Conservation (phyloP, 1,140 invertebrate species). For the Dinoponera quadriceps region DNA sequence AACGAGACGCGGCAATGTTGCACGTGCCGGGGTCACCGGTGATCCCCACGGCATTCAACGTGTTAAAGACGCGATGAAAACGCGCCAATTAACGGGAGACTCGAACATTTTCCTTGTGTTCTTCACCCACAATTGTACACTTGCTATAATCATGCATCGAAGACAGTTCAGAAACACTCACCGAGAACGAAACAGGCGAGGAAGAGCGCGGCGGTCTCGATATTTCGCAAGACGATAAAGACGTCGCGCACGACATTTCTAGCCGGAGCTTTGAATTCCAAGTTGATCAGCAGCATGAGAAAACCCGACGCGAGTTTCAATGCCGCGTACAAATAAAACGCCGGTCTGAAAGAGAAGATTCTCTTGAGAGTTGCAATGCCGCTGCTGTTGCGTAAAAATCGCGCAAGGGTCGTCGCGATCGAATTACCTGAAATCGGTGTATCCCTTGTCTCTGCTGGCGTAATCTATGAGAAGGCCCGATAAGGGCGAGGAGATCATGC, state of each 20-base stretch:
- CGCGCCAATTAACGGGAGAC: no score
- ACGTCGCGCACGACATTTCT: slow-evolving; percentile 91
- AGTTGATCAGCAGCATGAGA: slow-evolving; percentile 90
- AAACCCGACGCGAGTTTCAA: slow-evolving; percentile 89
- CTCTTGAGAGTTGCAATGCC: not conserved
- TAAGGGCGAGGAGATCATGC: slow-evolving; percentile 92
- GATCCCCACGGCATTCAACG: no score
- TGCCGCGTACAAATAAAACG: slow-evolving; percentile 92
- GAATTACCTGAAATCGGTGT: slow-evolving; percentile 89
- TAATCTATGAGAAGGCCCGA: slow-evolving; percentile 92
- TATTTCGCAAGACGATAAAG: slow-evolving; percentile 89
- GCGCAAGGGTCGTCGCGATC: not conserved
- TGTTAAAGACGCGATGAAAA: no score
- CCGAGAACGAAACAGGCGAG: slow-evolving; percentile 91
- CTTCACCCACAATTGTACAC: no score
- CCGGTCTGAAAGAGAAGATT: slow-evolving; percentile 87
- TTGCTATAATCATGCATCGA: no score
- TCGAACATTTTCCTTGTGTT: no score
- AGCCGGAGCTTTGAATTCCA: slow-evolving; percentile 92
- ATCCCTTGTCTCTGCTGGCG: slow-evolving; percentile 87
- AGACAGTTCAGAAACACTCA: slow-evolving; percentile 77
- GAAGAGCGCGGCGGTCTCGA: slow-evolving; percentile 91
- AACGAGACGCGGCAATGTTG: no score
- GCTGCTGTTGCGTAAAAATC: not conserved
- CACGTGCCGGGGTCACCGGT: no score